Evolutionary conservation across 64 coral and sea anemone species (phyloP).

Genomic region (Montipora sp.): DNA sequence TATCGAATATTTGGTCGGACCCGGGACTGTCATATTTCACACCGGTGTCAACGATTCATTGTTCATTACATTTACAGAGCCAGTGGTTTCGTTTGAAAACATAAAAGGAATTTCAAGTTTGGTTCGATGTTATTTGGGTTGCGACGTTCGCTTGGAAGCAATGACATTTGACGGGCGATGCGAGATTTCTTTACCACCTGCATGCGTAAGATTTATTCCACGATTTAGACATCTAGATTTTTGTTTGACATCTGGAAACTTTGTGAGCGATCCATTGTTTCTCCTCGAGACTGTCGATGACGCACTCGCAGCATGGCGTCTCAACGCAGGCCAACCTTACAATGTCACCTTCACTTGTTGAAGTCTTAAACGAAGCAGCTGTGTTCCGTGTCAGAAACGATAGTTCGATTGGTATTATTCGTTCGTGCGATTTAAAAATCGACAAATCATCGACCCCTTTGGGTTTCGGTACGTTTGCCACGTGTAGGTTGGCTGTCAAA

Average conservation of each 20-base stretch:
- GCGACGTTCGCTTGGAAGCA: not conserved
- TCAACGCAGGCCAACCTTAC: not conserved
- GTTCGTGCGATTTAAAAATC: not conserved
- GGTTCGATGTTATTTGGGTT: not conserved
- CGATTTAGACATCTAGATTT: not conserved
- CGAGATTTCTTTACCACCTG: not conserved
- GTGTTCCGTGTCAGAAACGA: not conserved
- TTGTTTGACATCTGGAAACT: not conserved
- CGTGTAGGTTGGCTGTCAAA: not conserved
- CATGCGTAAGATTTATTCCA: not conserved
- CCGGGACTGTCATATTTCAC: not conserved
- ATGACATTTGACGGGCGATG: not conserved
- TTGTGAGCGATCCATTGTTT: not conserved
- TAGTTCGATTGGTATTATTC: not conserved
- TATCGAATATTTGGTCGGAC: not conserved
- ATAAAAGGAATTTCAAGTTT: not conserved
- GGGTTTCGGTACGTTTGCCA: not conserved
- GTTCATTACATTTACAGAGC: not conserved
- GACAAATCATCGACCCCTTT: not conserved
- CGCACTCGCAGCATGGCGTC: not conserved
- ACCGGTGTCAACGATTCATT: not conserved
- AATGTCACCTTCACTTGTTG: not conserved
- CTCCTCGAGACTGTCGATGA: not conserved
- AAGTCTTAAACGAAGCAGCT: not conserved
- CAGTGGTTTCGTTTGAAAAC: not conserved